These are phyloP conservation scores for Tauraco hartlaubi DNA, from an alignment of 2,797 vertebrate genomes.

Conservation along the genomic window DNA sequence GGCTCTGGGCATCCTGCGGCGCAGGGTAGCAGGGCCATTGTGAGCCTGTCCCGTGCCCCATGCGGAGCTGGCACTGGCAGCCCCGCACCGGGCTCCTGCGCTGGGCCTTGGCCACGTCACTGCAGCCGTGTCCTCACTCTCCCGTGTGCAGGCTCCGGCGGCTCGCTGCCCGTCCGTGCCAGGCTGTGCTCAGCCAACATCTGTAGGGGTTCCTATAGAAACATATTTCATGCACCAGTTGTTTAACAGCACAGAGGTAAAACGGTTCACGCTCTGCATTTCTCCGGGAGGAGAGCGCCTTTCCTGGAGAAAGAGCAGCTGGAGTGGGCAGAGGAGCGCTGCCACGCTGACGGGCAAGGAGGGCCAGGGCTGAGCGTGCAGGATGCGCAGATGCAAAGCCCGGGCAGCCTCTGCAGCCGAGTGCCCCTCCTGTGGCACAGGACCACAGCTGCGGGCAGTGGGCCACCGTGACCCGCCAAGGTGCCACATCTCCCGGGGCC, in stretches of 20 bases:
- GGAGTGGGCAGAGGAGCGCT: background rate
- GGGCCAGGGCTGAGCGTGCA: accelerated
- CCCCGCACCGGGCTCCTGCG: background rate
- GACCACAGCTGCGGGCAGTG: accelerated
- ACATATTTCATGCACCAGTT: background rate
- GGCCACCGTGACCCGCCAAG: accelerated
- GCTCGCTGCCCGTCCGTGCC: accelerated
- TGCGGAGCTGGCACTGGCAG: accelerated
- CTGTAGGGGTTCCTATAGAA: background rate
- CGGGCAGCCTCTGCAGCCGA: accelerated
- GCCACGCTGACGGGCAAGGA: accelerated
- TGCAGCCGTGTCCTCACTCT: accelerated
- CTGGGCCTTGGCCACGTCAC: accelerated
- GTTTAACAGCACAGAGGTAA: background rate
- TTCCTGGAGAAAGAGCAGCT: background rate
- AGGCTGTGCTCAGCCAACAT: background rate
- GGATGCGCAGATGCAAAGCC: accelerated
- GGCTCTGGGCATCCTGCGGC: accelerated
- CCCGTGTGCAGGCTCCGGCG: background rate
- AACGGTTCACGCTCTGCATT: background rate
- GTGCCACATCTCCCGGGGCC: no score
- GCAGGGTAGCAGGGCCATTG: background rate
- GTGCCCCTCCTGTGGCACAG: background rate
- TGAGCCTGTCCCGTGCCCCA: accelerated
- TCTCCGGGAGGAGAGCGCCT: background rate